These are phyloP conservation scores for Cryptus armator DNA, from an alignment of 2,888 invertebrate genomes.

Conservation along the genomic window DNA sequence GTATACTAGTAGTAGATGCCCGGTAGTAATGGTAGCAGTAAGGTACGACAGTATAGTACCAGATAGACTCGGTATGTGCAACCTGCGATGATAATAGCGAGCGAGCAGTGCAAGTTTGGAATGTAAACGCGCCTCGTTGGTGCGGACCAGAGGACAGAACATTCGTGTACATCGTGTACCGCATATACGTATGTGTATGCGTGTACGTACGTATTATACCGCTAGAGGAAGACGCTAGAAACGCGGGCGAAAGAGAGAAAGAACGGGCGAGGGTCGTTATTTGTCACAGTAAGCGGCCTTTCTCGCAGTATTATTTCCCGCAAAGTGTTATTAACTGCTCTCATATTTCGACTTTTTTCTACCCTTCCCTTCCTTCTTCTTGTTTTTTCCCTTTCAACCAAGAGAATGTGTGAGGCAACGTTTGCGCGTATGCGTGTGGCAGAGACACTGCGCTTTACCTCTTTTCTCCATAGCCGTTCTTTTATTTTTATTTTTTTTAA, in stretches of 20 bases:
- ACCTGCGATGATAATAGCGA: slow-evolving; percentile 61
- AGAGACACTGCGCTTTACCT: slow-evolving; percentile 71
- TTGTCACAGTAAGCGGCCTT: slow-evolving; percentile 85
- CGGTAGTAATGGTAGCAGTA: background rate
- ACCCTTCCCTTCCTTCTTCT: slow-evolving; percentile 39
- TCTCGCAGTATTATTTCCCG: slow-evolving; percentile 85
- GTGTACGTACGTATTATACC: slow-evolving; percentile 26
- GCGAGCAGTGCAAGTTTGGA: slow-evolving; percentile 58
- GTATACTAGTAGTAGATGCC: background rate
- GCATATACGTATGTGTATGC: slow-evolving; percentile 18
- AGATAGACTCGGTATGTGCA: slow-evolving; percentile 55
- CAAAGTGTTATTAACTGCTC: slow-evolving; percentile 85
- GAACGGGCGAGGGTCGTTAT: slow-evolving; percentile 80
- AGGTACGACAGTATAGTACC: slow-evolving; percentile 28
- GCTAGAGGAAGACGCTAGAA: slow-evolving; percentile 59
- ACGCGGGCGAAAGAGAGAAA: slow-evolving; percentile 68
- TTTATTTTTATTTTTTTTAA: slow-evolving; percentile 73
- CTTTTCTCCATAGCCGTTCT: slow-evolving; percentile 72
- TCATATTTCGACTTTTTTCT: slow-evolving; percentile 83
- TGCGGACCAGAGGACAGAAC: slow-evolving; percentile 56
- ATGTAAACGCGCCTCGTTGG: slow-evolving; percentile 62
- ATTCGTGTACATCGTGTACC: slow-evolving; percentile 55
- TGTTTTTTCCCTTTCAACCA: slow-evolving; percentile 69
- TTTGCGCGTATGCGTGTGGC: slow-evolving; percentile 59
- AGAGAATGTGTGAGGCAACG: slow-evolving; percentile 63